phyloP scores from a whole-genome alignment of 2,888 invertebrate genomes.

The Acanthosepion pharaonis region DNA sequence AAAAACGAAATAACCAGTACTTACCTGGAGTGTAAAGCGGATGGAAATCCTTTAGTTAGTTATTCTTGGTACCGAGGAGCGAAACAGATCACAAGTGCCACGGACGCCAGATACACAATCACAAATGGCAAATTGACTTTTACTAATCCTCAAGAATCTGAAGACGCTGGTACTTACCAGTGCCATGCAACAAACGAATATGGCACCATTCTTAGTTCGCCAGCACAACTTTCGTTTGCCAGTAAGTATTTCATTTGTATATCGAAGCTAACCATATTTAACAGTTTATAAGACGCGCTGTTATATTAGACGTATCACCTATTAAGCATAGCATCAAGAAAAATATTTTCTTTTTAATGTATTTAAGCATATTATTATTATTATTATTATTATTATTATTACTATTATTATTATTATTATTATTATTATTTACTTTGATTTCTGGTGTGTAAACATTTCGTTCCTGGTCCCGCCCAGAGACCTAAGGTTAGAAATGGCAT shows the following conservation, averaged over 20 bases:
- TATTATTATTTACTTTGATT: too few relatives aligned
- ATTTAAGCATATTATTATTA: too few relatives aligned
- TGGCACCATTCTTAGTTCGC: constrained; percentile 91
- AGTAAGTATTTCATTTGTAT: constrained; percentile 68
- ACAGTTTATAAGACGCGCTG: too few relatives aligned
- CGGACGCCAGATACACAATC: constrained; percentile 84
- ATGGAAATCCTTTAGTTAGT: constrained; percentile 88
- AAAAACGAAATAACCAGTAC: constrained; percentile 78
- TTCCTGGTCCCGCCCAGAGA: too few relatives aligned
- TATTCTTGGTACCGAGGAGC: constrained; percentile 87
- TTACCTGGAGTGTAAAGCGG: constrained; percentile 73
- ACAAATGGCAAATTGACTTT: constrained; percentile 94
- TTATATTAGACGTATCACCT: too few relatives aligned
- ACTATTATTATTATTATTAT: too few relatives aligned
- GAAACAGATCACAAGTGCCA: constrained; percentile 77
- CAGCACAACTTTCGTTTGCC: constrained; percentile 89
- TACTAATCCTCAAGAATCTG: constrained; percentile 83
- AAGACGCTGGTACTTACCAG: constrained; percentile 90
- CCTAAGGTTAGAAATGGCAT: too few relatives aligned
- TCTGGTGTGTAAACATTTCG: too few relatives aligned
- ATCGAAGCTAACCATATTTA: too few relatives aligned
- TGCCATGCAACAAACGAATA: constrained; percentile 90
- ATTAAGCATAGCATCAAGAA: too few relatives aligned
- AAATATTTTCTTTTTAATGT: too few relatives aligned
- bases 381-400: too few relatives aligned